Base-by-base conservation (phyloP, 2,888 invertebrate species). In the Criorhina ranunculi region DNA sequence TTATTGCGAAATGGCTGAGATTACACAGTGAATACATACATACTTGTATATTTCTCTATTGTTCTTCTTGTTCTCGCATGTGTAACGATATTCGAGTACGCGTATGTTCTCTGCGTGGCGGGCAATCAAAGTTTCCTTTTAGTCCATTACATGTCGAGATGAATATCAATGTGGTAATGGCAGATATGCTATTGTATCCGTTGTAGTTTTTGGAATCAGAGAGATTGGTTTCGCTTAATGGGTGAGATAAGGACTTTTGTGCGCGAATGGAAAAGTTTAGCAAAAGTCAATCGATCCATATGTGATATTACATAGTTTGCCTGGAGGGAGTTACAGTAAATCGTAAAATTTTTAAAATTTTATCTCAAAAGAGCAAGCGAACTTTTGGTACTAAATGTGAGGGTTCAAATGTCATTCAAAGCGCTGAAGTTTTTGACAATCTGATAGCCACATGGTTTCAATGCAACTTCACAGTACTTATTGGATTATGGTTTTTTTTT, bases 81-180 rank as follows among this genome's bases (percentile, higher is more conserved):
- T 64, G 40, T 53, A 60, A 64, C 24, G 19, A 40, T 51, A 17
- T 37, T 67, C 37, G 37, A 72, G 69, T 51, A 19, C 70, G 82
- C 77, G 77, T 66, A 66, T 72, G 72, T 73, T 59, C 46, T 70
- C 33, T 46, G 42, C 8, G 35, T 35, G 55, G 55, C 31, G 42
- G 46, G 51, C 83, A 83, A 83, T 79, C 78, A 79, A 73, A 73
- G 62, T 62, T 79, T 57, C 62, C 51, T 59, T 49, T 73, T 60
- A 78, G 83, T 70, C 78, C 69, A 83, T 83, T 73, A 64, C 69
- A 83, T 79, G 73, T 67, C 66, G 78, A 83, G 83, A 83, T 83
- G 83, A 83, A 79, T 83, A 83, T 83, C 83, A 83, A 79, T 78
- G 82, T 66, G 82, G 78, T 83, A 70, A 78, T 82, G 78, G 66